phyloP scores from a whole-genome alignment of 2,113 vertebrate genomes.

The Pandion haliaetus region DNA sequence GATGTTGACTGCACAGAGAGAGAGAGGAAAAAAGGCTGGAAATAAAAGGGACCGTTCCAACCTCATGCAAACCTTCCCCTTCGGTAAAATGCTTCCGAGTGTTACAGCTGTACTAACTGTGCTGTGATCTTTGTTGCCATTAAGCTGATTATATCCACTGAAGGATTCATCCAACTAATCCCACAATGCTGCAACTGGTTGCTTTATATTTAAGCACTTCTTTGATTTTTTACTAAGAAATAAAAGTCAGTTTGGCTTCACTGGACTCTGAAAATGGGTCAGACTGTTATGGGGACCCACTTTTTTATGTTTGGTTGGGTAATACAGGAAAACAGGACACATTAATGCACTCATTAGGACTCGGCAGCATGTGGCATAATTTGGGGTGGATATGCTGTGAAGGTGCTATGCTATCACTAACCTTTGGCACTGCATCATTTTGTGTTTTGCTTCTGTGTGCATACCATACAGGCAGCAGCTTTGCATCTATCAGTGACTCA shows the following conservation, averaged over 20 bases:
- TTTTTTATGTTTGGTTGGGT: neutral
- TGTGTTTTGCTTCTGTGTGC: neutral
- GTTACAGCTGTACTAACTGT: conserved; percentile 36
- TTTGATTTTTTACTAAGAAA: neutral
- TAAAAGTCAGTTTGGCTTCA: neutral
- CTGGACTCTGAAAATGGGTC: neutral
- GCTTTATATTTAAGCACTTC: conserved; percentile 9
- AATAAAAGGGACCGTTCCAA: neutral
- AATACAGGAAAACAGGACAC: neutral
- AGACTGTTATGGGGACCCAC: neutral
- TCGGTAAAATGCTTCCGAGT: neutral
- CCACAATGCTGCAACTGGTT: conserved; percentile 20
- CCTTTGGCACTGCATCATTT: neutral
- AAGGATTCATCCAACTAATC: conserved; percentile 60
- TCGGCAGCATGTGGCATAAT: neutral
- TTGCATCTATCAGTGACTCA: neutral
- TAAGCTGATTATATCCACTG: conserved; percentile 61
- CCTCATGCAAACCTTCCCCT: neutral
- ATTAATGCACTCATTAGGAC: neutral
- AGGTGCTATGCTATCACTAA: neutral
- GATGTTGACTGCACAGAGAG: conserved; percentile 38
- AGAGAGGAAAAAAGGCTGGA: neutral
- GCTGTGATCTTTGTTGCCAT: conserved; percentile 66
- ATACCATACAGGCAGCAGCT: neutral
- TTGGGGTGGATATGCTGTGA: neutral